These are phyloP conservation scores for Conus canariensis DNA, from an alignment of 2,888 invertebrate genomes.

Conservation along the genomic window DNA sequence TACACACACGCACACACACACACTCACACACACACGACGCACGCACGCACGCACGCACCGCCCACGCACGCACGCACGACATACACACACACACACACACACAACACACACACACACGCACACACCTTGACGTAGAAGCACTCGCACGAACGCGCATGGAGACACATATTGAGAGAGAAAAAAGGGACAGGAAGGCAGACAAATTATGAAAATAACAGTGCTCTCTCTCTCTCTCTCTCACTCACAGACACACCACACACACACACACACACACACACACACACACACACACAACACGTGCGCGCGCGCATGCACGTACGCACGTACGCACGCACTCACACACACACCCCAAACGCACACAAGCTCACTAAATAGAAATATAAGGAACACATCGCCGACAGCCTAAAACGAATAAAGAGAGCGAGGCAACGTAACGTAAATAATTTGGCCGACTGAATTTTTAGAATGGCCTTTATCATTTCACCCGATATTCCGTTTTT, in stretches of 20 bases:
- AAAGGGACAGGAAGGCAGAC: background rate
- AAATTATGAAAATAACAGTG: background rate
- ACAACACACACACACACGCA: background rate
- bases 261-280: background rate
- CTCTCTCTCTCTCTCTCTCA: no score
- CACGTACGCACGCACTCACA: no score
- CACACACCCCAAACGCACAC: no score
- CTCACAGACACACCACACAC: no score
- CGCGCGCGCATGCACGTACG: no score
- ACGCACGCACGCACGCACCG: background rate
- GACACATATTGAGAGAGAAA: no score
- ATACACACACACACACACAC: conserved; percentile 14
- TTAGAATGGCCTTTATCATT: no score
- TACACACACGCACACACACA: no score
- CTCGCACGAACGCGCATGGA: background rate
- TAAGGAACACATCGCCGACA: background rate
- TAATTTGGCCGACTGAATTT: no score
- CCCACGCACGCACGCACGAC: background rate
- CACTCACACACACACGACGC: background rate
- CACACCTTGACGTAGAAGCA: background rate
- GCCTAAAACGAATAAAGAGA: no score
- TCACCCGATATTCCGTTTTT: no score
- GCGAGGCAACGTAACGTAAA: no score
- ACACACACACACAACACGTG: background rate
- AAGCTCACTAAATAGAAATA: background rate